Base-by-base conservation (phyloP, 1,140 invertebrate genomes). In the Cyclargus thomasi region DNA sequence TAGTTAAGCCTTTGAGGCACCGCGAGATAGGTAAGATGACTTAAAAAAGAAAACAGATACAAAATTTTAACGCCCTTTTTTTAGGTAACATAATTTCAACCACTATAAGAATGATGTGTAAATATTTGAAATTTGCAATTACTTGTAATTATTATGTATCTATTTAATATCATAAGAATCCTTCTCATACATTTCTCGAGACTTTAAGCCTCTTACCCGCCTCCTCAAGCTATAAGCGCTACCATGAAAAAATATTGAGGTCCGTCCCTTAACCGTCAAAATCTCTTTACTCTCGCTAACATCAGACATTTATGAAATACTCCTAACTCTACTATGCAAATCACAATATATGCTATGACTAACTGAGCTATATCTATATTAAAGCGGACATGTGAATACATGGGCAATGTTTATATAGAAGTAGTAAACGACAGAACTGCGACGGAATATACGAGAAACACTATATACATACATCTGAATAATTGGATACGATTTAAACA, bases 321-420 rank as follows among this genome's bases (percentile, higher is more conserved):
- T 83, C 85, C 83, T 75, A 80, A 67, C 78, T 73, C 81, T 86
- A 86, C 83, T 85, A 79, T 84, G 83, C 80, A 80, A 86, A 84
- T 82, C 72, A 77, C 77, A 77, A 71, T 74, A 77, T 81, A 73
- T 71, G 63, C 70, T 77, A 75, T 74, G 55, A 73, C 82, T 85
- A 85, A 68, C 80, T 84, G 81, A 82, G 76, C 75, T 83, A 80
- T 76, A 74, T 72, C 71, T 80, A 81, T 78, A 68, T 77, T 80
- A 76, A 87, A 87, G 85, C 85, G 73, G 79, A 80, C 76, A 76
- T 74, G 67, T 79, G 74, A 83, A 83, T 84, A 80, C 80, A 84
- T 69, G 78, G 55, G 18, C 21, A 59, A 59, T 59, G 21, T 59
- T 59, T 11, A 59, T 47, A 59, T 59, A 59, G 55, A 59, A 59